Percentiles rank a stretch among this genome's conserved stretches.
Evolutionary conservation across 2,113 vertebrate genomes (phyloP).

Genomic region (Oophaga pumilio): DNA sequence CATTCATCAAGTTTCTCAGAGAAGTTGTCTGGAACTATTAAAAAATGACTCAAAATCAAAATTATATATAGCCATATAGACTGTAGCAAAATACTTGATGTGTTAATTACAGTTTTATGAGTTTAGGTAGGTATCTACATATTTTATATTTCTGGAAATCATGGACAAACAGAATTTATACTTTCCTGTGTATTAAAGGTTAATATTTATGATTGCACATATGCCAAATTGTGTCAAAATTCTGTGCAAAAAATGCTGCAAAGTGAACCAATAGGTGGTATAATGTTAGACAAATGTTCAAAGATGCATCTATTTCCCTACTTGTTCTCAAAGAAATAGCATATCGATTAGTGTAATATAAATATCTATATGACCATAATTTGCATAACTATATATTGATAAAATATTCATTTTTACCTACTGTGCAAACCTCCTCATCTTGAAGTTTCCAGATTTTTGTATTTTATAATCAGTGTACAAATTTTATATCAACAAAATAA

Average conservation of each 20-base stretch:
- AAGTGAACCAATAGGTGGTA: too few relatives aligned
- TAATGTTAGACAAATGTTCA: too few relatives aligned
- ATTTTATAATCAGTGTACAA: background rate
- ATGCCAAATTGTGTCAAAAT: too few relatives aligned
- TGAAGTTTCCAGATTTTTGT: too few relatives aligned
- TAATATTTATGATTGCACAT: too few relatives aligned
- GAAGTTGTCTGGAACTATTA: constrained; percentile 70
- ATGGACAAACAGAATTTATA: background rate
- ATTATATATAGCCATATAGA: background rate
- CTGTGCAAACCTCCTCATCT: background rate
- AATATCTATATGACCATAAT: too few relatives aligned
- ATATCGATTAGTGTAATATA: too few relatives aligned
- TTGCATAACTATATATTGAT: background rate
- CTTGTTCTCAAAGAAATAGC: too few relatives aligned
- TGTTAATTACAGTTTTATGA: background rate
- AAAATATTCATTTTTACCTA: background rate
- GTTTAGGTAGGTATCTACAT: background rate
- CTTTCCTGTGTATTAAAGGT: too few relatives aligned
- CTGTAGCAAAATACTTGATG: background rate
- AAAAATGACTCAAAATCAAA: constrained; percentile 8
- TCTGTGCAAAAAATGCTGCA: too few relatives aligned
- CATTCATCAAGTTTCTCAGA: constrained; percentile 63
- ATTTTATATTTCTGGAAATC: background rate
- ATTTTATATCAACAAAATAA: background rate
- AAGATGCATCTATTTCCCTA: too few relatives aligned